These are phyloP conservation scores for Phataginus tricuspis DNA, from an alignment of 2,797 vertebrate species.

Conservation along the genomic window DNA sequence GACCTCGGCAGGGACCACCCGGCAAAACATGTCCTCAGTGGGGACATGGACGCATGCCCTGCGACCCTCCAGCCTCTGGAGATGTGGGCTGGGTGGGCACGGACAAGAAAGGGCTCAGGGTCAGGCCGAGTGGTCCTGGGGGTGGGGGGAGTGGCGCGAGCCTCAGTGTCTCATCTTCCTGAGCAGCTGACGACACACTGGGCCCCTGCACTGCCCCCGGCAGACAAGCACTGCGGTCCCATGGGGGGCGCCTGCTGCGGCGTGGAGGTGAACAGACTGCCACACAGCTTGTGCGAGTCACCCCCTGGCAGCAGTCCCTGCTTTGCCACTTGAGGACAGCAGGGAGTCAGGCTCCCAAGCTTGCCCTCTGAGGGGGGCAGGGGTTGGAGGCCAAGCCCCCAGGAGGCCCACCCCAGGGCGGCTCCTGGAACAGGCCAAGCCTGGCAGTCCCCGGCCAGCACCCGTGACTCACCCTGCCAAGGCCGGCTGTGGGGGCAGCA, in stretches of 20 bases:
- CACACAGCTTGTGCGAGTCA: not conserved
- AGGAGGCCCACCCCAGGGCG: not conserved
- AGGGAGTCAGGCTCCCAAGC: too few relatives aligned
- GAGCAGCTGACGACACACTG: rapidly evolving
- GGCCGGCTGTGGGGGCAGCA: not conserved
- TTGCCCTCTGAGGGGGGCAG: not conserved
- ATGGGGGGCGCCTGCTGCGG: not conserved
- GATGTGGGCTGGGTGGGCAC: rapidly evolving
- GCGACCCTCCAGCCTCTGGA: not conserved
- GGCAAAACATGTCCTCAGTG: not conserved
- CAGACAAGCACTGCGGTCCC: not conserved
- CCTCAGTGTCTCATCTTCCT: not conserved
- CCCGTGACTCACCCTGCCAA: not conserved
- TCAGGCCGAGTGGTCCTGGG: rapidly evolving
- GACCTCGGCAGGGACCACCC: not conserved
- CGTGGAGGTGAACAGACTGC: not conserved
- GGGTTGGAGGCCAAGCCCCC: not conserved
- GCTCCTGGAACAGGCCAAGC: too few relatives aligned
- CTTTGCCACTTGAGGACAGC: not conserved
- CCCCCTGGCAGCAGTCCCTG: not conserved
- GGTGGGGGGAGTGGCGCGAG: not conserved
- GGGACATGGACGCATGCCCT: not conserved
- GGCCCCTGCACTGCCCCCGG: not conserved
- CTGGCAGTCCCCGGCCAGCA: not conserved
- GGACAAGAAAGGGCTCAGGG: rapidly evolving